Base-by-base conservation (phyloP, 2,888 invertebrate genomes). In the Amaurobius ferox region DNA sequence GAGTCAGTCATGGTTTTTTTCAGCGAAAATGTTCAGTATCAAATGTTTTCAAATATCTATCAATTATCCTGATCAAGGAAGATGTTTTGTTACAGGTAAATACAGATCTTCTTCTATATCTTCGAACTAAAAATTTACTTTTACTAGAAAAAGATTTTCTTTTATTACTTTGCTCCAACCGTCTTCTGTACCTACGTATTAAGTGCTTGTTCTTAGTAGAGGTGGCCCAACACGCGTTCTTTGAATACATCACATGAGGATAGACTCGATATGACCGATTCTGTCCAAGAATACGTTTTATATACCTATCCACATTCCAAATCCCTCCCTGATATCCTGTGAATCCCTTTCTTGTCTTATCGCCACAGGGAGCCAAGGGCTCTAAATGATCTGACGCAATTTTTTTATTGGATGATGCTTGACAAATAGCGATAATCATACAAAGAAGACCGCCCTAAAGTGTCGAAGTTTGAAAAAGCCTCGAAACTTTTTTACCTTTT, bases 171-270 rank as follows among this genome's bases (percentile, higher is more conserved):
- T 39, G n/a, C 5, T n/a, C 39, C 29, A 66, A 55, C 55, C 76
- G 64, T 70, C 77, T 71, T 40, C 68, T 30, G 30, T 67, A 68
- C n/a, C 79, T 66, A 7, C 79, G 79, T 32, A 61, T 30, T 30
- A 79, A 40, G 72, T 67, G 61, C 78, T 72, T 73, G 35, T 66
- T 85, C 23, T 78, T 79, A 1, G 39, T 72, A 62, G 40, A 66
- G 39, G 72, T 44, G 62, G 77, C 61, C 73, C 86, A 86, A 79
- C 55, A 73, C 86, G 73, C 79, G 78, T 79, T 86, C 30, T 39
- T 55, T 79, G 86, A 74, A 86, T 86, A 79, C 86, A 86, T 86
- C 86, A 86, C 86, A 79, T 86, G 86, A 74, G 86, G 86, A 86
- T 77, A 78, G 77, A 85, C 72, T 78, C 67, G 32, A 32, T 66